Evolutionary conservation across 2,113 vertebrate species (phyloP), one percentile per base, ranked within the genome.

Genomic region (Peromyscus maniculatus): DNA sequence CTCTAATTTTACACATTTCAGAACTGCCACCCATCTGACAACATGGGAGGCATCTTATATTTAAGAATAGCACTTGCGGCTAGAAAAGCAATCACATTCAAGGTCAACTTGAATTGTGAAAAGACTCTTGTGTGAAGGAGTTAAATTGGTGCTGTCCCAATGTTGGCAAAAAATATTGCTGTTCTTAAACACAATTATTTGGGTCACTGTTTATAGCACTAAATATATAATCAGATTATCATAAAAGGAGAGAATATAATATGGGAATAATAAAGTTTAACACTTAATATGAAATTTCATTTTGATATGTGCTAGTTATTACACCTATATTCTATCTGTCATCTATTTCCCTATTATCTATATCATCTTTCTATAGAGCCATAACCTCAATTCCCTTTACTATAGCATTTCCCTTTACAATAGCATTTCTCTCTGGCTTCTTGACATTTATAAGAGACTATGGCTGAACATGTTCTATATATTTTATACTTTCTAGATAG

Each of bases 1-100:
- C 84, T 90, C 91, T 80, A 83, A 88, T 92, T 93, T 96, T 96
- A 88, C 87, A 88, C 77, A 91, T 93, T 97, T 92, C 39, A 80
- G 43, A 93, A 84, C 86, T 72, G 78, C 43, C 79, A 96, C 90
- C 75, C 64, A 55, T 46, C 82, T 91, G 90, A 96, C 80, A 92
- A 93, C 69, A 77, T 0, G 0, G 92, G 43, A 74, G 77, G 90
- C 69, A 93, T 88, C 88, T 49, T 46, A 43, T 94, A 91, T 88
- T 94, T 96, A 97, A 97, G 90, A 90, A 72, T 0, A 91, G 82
- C 62, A 72, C 71, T 72, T 88, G 77, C 0, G 5, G 64, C 74
- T 82, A 77, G 49, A 93, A 98, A 83, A 97, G 46, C 80, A 92
- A 95, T 91, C 66, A 67, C 52, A 88, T 91, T 92, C 84, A 96